Conservation (phyloP, 2,888 invertebrate genomes). For the Cephus runcator region DNA sequence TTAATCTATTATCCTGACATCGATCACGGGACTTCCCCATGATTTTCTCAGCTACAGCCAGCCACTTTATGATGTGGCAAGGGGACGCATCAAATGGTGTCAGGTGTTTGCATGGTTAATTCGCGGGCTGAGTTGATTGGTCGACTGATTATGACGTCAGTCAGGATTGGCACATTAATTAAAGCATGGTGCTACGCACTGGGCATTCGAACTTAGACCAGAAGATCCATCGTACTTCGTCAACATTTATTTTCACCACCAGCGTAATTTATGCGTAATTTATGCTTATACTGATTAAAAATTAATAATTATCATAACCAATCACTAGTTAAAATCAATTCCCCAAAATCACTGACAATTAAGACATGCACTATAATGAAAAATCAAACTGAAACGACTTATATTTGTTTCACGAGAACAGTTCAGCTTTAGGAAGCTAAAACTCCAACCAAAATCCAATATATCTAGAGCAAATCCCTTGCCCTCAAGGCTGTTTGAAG, state of each 20-base stretch:
- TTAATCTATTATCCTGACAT: neutral
- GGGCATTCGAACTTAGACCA: neutral
- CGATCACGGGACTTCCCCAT: neutral
- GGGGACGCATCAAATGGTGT: conserved; percentile 16
- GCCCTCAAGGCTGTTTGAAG: neutral
- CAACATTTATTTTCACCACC: neutral
- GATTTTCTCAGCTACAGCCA: neutral
- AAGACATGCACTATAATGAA: neutral
- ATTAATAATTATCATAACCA: neutral
- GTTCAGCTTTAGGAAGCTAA: neutral
- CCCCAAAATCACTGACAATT: neutral
- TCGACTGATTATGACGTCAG: conserved; percentile 39
- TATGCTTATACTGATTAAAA: neutral
- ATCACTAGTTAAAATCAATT: neutral
- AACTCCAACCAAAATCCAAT: neutral
- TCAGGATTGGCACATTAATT: conserved; percentile 34
- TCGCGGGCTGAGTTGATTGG: conserved; percentile 39
- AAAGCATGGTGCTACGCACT: neutral
- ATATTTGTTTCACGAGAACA: neutral
- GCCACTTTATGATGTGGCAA: neutral
- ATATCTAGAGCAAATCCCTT: neutral
- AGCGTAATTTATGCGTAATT: neutral
- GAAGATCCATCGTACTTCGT: neutral
- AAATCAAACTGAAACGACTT: neutral
- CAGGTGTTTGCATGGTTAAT: conserved; percentile 45